Evolutionary conservation across 2,113 vertebrate species (phyloP).

Genomic region (Stigmatopora nigra): DNA sequence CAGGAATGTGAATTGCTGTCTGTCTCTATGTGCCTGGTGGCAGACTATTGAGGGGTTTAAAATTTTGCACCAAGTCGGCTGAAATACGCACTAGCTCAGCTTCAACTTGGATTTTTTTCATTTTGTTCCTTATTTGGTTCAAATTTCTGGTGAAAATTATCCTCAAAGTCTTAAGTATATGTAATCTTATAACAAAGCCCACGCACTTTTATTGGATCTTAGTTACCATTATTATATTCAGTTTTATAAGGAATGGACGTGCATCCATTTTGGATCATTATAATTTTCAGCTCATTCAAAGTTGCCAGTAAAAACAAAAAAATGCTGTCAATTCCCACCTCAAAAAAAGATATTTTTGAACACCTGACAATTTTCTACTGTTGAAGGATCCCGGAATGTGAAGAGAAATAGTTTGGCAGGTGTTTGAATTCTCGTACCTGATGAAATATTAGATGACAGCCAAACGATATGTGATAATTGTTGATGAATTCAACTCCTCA

Average conservation of each 20-base stretch:
- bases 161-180: not conserved
- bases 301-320: slow-evolving; percentile 53
- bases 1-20: not conserved
- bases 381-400: slow-evolving; percentile 34
- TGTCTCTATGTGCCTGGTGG: not conserved
- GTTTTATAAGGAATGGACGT: slow-evolving; percentile 46
- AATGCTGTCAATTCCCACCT: slow-evolving; percentile 63
- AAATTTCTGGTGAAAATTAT: not conserved
- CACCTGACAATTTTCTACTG: slow-evolving; percentile 57
- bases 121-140: not conserved
- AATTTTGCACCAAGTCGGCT: not conserved
- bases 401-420: slow-evolving; percentile 37
- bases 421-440: slow-evolving; percentile 40
- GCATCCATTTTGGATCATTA: slow-evolving; percentile 54
- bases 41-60: not conserved
- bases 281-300: slow-evolving; percentile 52
- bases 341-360: slow-evolving; percentile 53
- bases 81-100: not conserved
- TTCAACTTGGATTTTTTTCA: not conserved
- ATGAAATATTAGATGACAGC: slow-evolving; percentile 43
- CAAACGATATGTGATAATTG: slow-evolving; percentile 37
- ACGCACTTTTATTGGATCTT: not conserved
- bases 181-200: not conserved
- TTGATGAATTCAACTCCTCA: slow-evolving; percentile 31
- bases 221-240: not conserved